These are phyloP conservation scores for Otolemur garnettii DNA, from an alignment of 2,113 vertebrate genomes.

Conservation along the genomic window DNA sequence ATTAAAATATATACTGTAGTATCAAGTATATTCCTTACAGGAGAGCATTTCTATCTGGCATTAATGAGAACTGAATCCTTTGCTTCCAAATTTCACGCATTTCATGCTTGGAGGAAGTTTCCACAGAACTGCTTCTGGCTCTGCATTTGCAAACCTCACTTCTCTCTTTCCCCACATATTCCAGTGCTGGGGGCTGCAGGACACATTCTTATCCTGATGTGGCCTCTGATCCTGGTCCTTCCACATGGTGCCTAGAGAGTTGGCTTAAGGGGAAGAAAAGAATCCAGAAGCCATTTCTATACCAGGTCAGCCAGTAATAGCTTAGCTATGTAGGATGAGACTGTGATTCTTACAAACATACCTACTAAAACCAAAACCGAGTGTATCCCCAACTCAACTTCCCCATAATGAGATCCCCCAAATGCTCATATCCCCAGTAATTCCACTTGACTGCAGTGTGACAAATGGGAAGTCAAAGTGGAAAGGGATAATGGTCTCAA, in stretches of 20 bases:
- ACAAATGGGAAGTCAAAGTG: neutral
- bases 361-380: neutral
- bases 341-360: neutral
- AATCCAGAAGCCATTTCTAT: neutral
- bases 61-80: neutral
- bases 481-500: neutral
- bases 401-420: neutral
- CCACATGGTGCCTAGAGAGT: neutral
- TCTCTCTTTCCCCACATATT: neutral
- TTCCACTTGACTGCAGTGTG: neutral
- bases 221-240: neutral
- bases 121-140: neutral
- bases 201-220: neutral
- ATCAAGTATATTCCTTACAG: slow-evolving; percentile 20
- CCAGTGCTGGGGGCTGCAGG: neutral
- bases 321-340: neutral
- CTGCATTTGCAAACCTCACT: neutral
- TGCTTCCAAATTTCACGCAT: slow-evolving; percentile 5
- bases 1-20: neutral
- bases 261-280: neutral
- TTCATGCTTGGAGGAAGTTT: neutral
- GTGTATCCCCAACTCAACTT: neutral
- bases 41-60: slow-evolving; percentile 21
- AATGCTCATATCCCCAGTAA: neutral
- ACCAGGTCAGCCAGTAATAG: neutral